Evolutionary conservation across 2,888 invertebrate genomes (phyloP).

Genomic region (Tinea trinotella): DNA sequence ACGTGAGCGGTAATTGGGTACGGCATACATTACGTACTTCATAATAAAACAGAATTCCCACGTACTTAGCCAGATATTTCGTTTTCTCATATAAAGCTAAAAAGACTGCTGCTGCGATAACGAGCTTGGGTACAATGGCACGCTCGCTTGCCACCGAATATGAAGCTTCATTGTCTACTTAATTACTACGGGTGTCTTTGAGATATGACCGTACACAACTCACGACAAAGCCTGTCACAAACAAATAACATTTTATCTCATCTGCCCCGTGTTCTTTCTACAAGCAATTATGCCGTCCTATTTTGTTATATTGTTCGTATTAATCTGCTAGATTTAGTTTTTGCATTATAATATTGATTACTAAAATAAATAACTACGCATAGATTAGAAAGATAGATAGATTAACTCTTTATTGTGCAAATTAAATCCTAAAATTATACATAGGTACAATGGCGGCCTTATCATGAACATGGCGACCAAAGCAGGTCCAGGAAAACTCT

Average conservation of each 20-base stretch:
- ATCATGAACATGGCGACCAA: no score
- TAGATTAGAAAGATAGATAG: no score
- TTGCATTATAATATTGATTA: no score
- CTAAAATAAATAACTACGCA: no score
- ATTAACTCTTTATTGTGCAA: no score
- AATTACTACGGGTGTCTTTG: constrained; percentile 64
- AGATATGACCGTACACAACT: constrained; percentile 54
- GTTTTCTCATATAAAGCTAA: constrained; percentile 40
- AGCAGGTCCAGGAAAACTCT: no score
- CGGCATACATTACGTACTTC: neutral
- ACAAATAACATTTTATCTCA: constrained; percentile 61
- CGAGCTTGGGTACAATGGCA: constrained; percentile 48
- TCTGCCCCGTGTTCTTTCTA: constrained; percentile 36
- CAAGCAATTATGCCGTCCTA: constrained; percentile 39
- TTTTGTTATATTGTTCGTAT: neutral
- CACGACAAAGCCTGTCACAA: constrained; percentile 55
- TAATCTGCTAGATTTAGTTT: no score
- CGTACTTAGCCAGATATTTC: constrained; percentile 3
- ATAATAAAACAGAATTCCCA: constrained; percentile 8
- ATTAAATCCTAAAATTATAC: no score
- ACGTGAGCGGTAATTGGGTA: neutral
- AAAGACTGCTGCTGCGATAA: constrained; percentile 62
- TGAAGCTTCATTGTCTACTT: constrained; percentile 67
- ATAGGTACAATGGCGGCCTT: no score
- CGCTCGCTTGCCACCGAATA: constrained; percentile 49